Evolutionary conservation across 1,140 invertebrate genomes (phyloP).

Genomic region (Trachelipus rathkii): DNA sequence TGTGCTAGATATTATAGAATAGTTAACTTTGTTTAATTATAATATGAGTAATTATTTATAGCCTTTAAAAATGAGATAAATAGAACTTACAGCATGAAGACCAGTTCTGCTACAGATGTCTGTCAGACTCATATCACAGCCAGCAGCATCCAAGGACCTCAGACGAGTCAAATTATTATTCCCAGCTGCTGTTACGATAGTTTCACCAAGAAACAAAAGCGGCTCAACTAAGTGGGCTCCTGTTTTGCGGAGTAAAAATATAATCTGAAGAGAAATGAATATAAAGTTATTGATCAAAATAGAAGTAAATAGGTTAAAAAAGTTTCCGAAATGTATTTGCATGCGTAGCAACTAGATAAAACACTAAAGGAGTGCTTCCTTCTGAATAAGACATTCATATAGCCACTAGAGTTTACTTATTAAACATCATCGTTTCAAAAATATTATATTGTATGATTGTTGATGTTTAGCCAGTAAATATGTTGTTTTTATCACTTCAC

Average conservation of each 20-base stretch:
- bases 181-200: conserved; percentile 51
- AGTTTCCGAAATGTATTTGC: background rate
- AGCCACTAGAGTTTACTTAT: background rate
- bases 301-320: background rate
- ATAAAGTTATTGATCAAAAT: background rate
- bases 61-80: too few relatives aligned
- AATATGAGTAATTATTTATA: too few relatives aligned
- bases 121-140: conserved; percentile 59
- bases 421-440: background rate
- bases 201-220: conserved; percentile 31
- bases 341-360: background rate
- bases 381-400: background rate
- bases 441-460: too few relatives aligned
- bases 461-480: too few relatives aligned
- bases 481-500: too few relatives aligned
- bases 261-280: conserved; percentile 25
- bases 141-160: conserved; percentile 60
- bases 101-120: conserved; percentile 61
- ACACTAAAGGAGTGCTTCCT: background rate
- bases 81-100: conserved; percentile 54
- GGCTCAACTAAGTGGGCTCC: conserved; percentile 35
- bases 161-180: conserved; percentile 57
- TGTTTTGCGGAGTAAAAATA: conserved; percentile 32
- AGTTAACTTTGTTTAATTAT: too few relatives aligned
- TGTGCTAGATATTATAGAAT: too few relatives aligned